Percentiles rank a stretch among this genome's conserved stretches.
Evolutionary conservation across 2,888 invertebrate species (phyloP).

Genomic region (Eledona agricola): DNA sequence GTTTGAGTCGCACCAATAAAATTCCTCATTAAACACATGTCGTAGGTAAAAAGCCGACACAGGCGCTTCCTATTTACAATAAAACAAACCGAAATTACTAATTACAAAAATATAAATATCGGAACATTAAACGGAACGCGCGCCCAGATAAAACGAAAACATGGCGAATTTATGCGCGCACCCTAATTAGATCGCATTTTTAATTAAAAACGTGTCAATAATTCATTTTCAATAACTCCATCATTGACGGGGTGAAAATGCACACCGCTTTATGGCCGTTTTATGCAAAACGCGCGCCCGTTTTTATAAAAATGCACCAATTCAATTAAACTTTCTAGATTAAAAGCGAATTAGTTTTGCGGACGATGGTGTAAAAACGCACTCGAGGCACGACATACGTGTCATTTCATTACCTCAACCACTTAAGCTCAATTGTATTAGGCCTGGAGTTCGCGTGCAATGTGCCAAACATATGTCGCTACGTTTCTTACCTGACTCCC

Average conservation of each 20-base stretch:
- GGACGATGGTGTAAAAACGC: too few relatives aligned
- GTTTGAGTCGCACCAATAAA: constrained; percentile 42
- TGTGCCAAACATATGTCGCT: constrained; percentile 44
- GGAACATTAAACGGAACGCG: constrained; percentile 8
- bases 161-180: constrained; percentile 33
- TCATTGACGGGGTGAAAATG: constrained; percentile 39
- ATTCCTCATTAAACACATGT: constrained; percentile 39
- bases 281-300: constrained; percentile 23
- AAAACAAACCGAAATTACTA: constrained; percentile 3
- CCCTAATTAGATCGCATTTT: constrained; percentile 38
- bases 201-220: constrained; percentile 39
- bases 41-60: constrained; percentile 22
- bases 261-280: constrained; percentile 32
- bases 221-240: constrained; percentile 36
- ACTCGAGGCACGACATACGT: too few relatives aligned
- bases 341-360: too few relatives aligned
- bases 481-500: constrained; percentile 43
- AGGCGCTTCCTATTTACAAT: constrained; percentile 28
- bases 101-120: constrained; percentile 31
- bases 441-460: constrained; percentile 35
- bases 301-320: too few relatives aligned
- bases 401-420: too few relatives aligned
- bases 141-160: too few relatives aligned
- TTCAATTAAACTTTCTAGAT: too few relatives aligned
- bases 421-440: constrained; percentile 21